Percentiles rank a stretch among this genome's conserved stretches.
Evolutionary conservation across 2,888 invertebrate genomes (phyloP).

Genomic region (Pteria penguin): DNA sequence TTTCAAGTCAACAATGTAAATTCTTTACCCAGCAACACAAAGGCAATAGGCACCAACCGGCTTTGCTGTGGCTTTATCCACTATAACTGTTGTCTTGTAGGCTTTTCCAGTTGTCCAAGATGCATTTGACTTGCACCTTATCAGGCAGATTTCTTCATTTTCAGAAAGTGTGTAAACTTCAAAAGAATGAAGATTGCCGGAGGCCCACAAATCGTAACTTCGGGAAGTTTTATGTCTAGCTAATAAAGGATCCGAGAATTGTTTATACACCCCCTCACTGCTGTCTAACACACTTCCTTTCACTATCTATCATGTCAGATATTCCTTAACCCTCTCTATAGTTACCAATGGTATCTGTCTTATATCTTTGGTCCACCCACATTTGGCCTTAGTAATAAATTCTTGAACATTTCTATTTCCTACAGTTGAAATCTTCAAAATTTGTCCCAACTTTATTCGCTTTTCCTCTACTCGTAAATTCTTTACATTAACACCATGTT

Average conservation of each 20-base stretch:
- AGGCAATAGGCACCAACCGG: no score
- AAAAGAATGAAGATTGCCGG: neutral
- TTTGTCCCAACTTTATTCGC: neutral
- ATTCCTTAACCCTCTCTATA: no score
- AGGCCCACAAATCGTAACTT: no score
- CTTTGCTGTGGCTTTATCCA: neutral
- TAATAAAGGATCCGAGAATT: neutral
- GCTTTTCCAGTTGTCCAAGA: conserved; percentile 8
- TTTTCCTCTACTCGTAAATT: neutral
- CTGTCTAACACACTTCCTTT: neutral
- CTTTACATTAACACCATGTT: neutral
- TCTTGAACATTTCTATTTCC: neutral
- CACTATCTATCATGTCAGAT: neutral
- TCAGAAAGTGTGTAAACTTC: neutral
- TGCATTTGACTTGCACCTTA: conserved; percentile 3
- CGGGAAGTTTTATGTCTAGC: no score
- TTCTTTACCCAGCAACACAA: no score
- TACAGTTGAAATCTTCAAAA: neutral
- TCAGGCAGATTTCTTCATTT: neutral
- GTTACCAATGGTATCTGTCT: neutral
- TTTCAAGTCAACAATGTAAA: no score
- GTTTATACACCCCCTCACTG: neutral
- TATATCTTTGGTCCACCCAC: neutral
- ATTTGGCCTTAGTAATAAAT: neutral
- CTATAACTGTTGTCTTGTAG: neutral